phyloP scores from a whole-genome alignment of 2,888 invertebrate genomes.

The Tineola bisselliella region DNA sequence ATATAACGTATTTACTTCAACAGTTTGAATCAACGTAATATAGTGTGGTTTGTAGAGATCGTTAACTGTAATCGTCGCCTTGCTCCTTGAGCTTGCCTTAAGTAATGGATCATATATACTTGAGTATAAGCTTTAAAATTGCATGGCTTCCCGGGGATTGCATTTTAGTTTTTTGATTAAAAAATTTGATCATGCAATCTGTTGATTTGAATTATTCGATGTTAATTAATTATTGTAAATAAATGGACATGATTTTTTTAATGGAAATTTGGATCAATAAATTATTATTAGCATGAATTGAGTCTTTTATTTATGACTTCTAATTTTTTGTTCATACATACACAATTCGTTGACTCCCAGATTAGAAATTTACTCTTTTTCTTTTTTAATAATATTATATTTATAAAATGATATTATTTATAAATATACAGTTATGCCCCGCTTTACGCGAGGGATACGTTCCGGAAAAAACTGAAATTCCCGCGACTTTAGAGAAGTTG shows the following conservation, averaged over 20 bases:
- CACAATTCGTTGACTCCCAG: too few species aligned
- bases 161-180: conserved; percentile 57
- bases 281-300: neutral
- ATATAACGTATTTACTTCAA: conserved; percentile 45
- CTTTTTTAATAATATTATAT: too few species aligned
- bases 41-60: conserved; percentile 30
- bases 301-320: neutral
- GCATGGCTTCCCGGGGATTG: conserved; percentile 64
- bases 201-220: conserved; percentile 25
- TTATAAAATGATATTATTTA: too few species aligned
- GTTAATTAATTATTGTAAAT: conserved; percentile 18
- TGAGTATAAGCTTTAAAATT: conserved; percentile 60
- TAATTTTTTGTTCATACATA: too few species aligned
- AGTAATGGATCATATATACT: conserved; percentile 27
- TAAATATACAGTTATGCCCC: too few species aligned
- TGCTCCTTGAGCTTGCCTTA: conserved; percentile 60
- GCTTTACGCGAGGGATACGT: too few species aligned
- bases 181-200: conserved; percentile 66
- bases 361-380: too few species aligned
- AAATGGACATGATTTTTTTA: conserved; percentile 29
- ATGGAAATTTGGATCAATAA: conserved; percentile 23
- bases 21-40: conserved; percentile 30
- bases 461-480: too few species aligned
- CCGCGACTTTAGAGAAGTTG: too few species aligned
- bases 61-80: conserved; percentile 31